Base-by-base conservation (phyloP, 2,888 invertebrate species). In the Nebria salina region DNA sequence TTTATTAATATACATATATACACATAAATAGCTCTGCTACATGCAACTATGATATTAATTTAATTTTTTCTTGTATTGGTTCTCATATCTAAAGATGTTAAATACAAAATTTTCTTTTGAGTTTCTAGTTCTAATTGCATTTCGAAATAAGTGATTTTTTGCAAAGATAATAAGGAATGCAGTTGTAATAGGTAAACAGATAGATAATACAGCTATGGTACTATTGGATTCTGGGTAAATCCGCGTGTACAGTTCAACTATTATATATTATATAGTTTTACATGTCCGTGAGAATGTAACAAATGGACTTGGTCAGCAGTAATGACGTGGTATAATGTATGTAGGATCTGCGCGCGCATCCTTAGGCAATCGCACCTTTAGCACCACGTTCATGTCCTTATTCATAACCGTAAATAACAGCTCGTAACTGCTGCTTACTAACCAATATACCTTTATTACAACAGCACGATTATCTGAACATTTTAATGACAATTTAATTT, bases 211-310 rank as follows among this genome's bases (percentile, higher is more conserved):
- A 54, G 54, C 54, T 54, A 54, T 54, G 54, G 54, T 54, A 54
- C 54, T 54, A 13, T 54, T 54, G 54, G 72, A 78, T 78, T 65
- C 64, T 73, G 78, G 64, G 72, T 72, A 72, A 72, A 64, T 43
- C 65, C 34, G 78, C 65, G 78, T 25, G 70, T 70, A 70, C 20
- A 70, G 70, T 20, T 25, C 54, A 54, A 54, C 6, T 54, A 54
- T 54, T 70, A 70, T 25, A 70, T 70, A 26, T 25, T 78, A 72
- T 72, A 78, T 73, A 78, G 78, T 78, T 78, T 72, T 78, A 25
- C 73, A 77, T 26, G 77, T 77, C 15, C 68, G 77, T 78, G n/a
- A 34, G 20, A 34, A 72, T 34, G 34, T 78, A 78, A 78, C 78
- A 73, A 78, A 78, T 78, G 72, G 72, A 65, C 78, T 34, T 34